These are phyloP conservation scores for Trichopoda pennipes DNA, from an alignment of 2,888 invertebrate species.

Conservation along the genomic window DNA sequence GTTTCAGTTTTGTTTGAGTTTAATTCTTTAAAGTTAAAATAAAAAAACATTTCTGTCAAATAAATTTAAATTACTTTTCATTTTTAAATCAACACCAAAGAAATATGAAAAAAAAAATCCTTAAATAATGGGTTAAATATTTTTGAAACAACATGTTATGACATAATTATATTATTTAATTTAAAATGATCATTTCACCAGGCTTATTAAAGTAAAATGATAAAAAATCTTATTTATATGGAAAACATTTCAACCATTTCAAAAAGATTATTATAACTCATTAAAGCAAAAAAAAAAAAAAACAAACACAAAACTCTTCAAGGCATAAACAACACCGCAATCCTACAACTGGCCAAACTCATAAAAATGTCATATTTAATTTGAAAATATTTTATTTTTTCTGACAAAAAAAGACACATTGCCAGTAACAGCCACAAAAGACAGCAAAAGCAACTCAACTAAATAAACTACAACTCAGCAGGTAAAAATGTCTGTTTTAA, in stretches of 20 bases:
- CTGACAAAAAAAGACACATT: background rate
- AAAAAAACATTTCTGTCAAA: conserved; percentile 1
- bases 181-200: conserved; percentile 68
- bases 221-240: conserved; percentile 46
- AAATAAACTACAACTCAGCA: conserved; percentile 41
- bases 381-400: conserved; percentile 44
- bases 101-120: conserved; percentile 5
- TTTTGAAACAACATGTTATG: conserved; percentile 53
- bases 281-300: conserved; percentile 5
- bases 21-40: background rate
- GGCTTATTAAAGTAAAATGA: conserved; percentile 21
- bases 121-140: conserved; percentile 26
- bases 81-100: conserved; percentile 11
- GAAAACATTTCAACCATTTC: no score
- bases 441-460: conserved; percentile 17
- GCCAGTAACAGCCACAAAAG: background rate
- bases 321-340: conserved; percentile 38
- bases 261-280: conserved; percentile 1
- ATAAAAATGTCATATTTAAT: conserved; percentile 67
- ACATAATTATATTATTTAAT: conserved; percentile 69
- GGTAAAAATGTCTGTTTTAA: conserved; percentile 55
- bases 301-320: conserved; percentile 37
- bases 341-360: conserved; percentile 59
- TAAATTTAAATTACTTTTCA: conserved; percentile 13
- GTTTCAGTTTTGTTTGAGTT: background rate